Conservation (phyloP, 2,113 vertebrate species). For the Syngnathus scovelli region DNA sequence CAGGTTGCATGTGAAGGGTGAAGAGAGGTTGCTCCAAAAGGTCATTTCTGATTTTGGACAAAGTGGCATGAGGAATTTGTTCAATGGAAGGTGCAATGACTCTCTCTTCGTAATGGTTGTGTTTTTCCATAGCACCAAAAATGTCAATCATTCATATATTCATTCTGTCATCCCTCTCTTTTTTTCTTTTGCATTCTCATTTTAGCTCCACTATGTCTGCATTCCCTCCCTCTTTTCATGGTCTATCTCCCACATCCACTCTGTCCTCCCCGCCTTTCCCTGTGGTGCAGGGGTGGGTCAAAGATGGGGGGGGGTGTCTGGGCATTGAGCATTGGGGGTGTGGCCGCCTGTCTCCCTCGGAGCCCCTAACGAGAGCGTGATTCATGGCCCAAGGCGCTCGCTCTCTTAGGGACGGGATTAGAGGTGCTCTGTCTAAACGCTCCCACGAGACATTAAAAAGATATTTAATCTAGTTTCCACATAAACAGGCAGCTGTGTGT, state of each 20-base stretch:
- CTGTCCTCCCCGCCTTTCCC: slow-evolving; percentile 39
- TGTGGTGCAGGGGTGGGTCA: slow-evolving; percentile 53
- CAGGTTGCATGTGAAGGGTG: slow-evolving; percentile 12
- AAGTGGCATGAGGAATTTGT: neutral
- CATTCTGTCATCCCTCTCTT: slow-evolving; percentile 30
- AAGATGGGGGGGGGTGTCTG: slow-evolving; percentile 51
- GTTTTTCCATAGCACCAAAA: slow-evolving; percentile 3
- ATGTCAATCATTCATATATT: slow-evolving; percentile 23
- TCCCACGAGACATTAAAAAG: slow-evolving; percentile 62
- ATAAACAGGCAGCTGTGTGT: slow-evolving; percentile 30
- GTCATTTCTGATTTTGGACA: slow-evolving; percentile 9
- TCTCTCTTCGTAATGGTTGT: slow-evolving; percentile 3
- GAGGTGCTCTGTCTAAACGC: slow-evolving; percentile 69
- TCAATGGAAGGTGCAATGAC: neutral
- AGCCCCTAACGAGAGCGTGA: slow-evolving; percentile 67
- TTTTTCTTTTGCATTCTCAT: slow-evolving; percentile 20
- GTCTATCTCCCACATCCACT: slow-evolving; percentile 47
- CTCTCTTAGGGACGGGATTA: slow-evolving; percentile 72
- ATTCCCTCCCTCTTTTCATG: slow-evolving; percentile 35
- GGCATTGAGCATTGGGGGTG: slow-evolving; percentile 72
- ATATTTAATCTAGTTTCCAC: slow-evolving; percentile 63
- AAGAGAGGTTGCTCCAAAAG: slow-evolving; percentile 5
- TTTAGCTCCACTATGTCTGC: slow-evolving; percentile 24
- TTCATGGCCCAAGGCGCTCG: slow-evolving; percentile 63
- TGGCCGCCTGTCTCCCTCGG: slow-evolving; percentile 66